Evolutionary conservation across 2,797 vertebrate genomes (phyloP).

Genomic region (Pseudomugil gertrudae): DNA sequence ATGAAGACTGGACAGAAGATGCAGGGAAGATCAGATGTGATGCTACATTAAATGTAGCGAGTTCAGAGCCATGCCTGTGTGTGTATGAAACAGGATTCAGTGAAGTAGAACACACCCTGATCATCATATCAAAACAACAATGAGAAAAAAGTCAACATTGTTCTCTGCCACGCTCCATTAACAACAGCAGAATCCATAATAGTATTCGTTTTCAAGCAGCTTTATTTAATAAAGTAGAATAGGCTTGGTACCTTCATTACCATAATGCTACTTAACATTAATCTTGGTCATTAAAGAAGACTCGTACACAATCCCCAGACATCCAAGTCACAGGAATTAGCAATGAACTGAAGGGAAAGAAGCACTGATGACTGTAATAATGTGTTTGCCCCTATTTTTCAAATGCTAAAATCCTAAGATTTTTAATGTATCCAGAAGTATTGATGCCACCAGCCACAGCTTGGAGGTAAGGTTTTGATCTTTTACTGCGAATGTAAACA

Average conservation of each 20-base stretch:
- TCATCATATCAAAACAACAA: constrained; percentile 77
- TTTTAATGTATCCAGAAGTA: constrained; percentile 58
- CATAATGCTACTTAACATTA: constrained; percentile 84
- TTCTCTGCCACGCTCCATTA: constrained; percentile 80
- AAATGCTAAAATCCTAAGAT: constrained; percentile 38
- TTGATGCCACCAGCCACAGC: constrained; percentile 57
- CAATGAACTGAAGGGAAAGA: constrained; percentile 43
- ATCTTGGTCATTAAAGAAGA: constrained; percentile 82
- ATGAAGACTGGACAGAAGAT: constrained; percentile 15
- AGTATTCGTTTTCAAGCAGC: constrained; percentile 82
- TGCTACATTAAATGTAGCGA: constrained; percentile 43
- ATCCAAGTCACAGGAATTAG: constrained; percentile 58
- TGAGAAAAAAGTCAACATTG: constrained; percentile 73
- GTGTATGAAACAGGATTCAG: constrained; percentile 18
- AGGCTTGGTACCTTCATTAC: constrained; percentile 79
- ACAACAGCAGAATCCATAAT: constrained; percentile 77
- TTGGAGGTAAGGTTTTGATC: constrained; percentile 74
- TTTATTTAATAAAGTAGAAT: constrained; percentile 88
- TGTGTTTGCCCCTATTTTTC: constrained; percentile 55
- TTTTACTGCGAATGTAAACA: constrained; percentile 74
- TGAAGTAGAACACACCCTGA: constrained; percentile 54
- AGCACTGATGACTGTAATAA: constrained; percentile 43
- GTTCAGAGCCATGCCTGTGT: constrained; percentile 31
- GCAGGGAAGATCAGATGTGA: constrained; percentile 49
- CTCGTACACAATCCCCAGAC: constrained; percentile 81